phyloP scores from a whole-genome alignment of 2,888 invertebrate genomes.

The Heteromurus nitidus region DNA sequence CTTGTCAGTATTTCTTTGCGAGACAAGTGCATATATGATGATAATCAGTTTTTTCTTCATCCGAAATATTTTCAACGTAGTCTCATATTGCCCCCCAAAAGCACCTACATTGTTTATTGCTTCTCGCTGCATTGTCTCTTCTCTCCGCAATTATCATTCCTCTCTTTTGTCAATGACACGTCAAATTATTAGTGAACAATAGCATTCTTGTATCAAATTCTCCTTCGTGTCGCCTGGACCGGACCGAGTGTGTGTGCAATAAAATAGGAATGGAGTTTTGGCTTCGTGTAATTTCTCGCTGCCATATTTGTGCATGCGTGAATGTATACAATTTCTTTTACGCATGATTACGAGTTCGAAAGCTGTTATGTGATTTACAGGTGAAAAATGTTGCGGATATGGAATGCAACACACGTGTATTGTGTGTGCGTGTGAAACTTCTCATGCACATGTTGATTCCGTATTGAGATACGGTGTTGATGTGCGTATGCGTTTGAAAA shows the following conservation, averaged over 20 bases:
- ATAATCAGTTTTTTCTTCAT: neutral
- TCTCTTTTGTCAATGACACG: too few species aligned
- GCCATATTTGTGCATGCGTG: neutral
- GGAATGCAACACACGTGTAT: neutral
- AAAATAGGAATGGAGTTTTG: neutral
- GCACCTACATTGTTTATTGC: too few species aligned
- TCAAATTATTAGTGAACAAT: too few species aligned
- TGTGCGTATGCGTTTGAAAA: neutral
- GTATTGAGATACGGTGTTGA: neutral
- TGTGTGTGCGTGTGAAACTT: neutral
- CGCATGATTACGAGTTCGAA: neutral
- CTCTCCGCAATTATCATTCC: too few species aligned
- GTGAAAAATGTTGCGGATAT: too few species aligned
- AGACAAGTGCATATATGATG: neutral
- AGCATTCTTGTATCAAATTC: too few species aligned
- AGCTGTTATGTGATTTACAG: neutral
- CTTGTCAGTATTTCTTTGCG: too few species aligned
- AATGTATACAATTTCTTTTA: neutral
- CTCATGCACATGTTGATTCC: neutral
- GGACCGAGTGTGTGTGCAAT: neutral
- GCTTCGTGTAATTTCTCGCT: neutral
- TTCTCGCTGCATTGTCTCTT: too few species aligned
- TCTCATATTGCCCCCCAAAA: neutral
- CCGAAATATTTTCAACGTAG: neutral
- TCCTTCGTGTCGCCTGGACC: too few species aligned